Evolutionary conservation across 1,140 invertebrate genomes (phyloP).

Genomic region (Zaprionus lachaisei): DNA sequence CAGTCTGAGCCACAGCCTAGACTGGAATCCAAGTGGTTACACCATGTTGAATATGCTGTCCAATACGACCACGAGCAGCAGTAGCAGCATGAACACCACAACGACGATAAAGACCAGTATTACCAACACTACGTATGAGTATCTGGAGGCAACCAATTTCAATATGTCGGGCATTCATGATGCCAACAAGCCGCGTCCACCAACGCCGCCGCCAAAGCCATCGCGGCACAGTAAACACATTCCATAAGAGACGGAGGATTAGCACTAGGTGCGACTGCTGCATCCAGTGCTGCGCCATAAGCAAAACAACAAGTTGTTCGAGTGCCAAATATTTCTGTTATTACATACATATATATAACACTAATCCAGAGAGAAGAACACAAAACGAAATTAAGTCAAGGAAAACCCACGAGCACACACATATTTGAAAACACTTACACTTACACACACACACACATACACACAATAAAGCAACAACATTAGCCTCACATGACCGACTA

Average conservation of each 20-base stretch:
- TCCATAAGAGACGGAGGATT: slow-evolving; percentile 59
- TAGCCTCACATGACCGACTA: slow-evolving; percentile 66
- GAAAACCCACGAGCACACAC: background rate
- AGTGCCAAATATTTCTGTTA: slow-evolving; percentile 56
- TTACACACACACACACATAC: slow-evolving; percentile 18
- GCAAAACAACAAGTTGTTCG: slow-evolving; percentile 51
- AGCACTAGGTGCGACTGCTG: background rate
- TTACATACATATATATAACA: slow-evolving; percentile 29
- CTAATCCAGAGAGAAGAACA: slow-evolving; percentile 13
- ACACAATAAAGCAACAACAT: slow-evolving; percentile 43
- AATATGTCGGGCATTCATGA: slow-evolving; percentile 55
- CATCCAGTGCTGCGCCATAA: slow-evolving; percentile 64
- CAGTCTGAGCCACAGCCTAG: slow-evolving; percentile 84
- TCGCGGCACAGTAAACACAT: slow-evolving; percentile 85
- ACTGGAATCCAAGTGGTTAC: slow-evolving; percentile 79
- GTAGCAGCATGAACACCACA: slow-evolving; percentile 51
- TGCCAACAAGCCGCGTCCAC: slow-evolving; percentile 84
- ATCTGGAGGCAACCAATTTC: slow-evolving; percentile 80
- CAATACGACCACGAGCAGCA: slow-evolving; percentile 40
- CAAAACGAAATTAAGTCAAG: slow-evolving; percentile 4
- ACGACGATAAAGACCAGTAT: slow-evolving; percentile 78
- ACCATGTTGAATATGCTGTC: slow-evolving; percentile 68
- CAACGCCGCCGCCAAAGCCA: slow-evolving; percentile 87
- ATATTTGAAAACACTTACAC: slow-evolving; percentile 8
- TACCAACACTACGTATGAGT: slow-evolving; percentile 78